phyloP scores from a whole-genome alignment of 2,797 vertebrate genomes.

The Urophycis tenuis region DNA sequence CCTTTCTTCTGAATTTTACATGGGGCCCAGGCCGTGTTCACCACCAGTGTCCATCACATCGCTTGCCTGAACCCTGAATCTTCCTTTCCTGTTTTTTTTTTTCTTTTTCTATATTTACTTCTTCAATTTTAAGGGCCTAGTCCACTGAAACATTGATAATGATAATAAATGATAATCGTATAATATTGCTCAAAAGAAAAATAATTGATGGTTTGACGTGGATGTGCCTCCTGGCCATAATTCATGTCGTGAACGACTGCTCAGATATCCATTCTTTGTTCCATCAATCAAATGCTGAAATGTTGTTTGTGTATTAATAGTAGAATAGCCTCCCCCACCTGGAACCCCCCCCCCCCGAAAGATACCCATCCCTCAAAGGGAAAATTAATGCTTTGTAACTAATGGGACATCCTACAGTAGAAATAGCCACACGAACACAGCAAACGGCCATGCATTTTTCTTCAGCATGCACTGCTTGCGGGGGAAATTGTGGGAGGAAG shows the following conservation, averaged over 20 bases:
- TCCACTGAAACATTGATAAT: background rate
- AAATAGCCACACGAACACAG: background rate
- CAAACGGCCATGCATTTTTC: background rate
- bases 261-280: background rate
- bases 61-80: background rate
- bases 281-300: background rate
- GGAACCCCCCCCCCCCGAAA: too few species aligned
- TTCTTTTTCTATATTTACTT: background rate
- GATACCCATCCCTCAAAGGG: background rate
- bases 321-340: background rate
- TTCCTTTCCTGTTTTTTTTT: background rate
- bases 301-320: background rate
- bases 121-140: background rate
- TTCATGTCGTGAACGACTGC: background rate
- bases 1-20: background rate
- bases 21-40: background rate
- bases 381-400: background rate
- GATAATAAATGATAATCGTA: background rate
- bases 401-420: background rate
- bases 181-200: background rate
- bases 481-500: background rate
- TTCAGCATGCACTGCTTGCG: background rate
- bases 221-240: background rate
- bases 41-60: background rate
- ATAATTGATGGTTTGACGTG: background rate